Percentiles rank a stretch among this genome's conserved stretches.
Evolutionary conservation across 1,140 invertebrate species (phyloP).

Genomic region (Centruroides sculpturatus): DNA sequence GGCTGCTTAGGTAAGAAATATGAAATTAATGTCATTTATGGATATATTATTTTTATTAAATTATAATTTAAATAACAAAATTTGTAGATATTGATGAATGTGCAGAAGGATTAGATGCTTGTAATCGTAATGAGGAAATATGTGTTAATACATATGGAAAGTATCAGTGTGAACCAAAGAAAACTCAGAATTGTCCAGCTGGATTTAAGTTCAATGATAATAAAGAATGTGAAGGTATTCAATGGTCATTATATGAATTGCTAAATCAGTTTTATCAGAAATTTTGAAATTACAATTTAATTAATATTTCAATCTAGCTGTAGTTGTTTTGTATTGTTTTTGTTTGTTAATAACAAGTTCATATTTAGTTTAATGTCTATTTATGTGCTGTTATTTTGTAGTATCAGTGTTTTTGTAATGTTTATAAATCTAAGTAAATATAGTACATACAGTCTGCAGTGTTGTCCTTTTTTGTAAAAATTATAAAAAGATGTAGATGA

Average conservation of each 20-base stretch:
- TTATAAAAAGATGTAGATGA: constrained; percentile 48
- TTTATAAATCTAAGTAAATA: constrained; percentile 33
- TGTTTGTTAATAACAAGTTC: too few species aligned
- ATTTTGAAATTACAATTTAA: too few species aligned
- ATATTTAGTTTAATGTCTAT: too few species aligned
- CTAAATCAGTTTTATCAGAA: too few species aligned
- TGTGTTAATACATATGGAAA: constrained; percentile 42
- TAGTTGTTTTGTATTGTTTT: too few species aligned
- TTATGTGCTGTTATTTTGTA: constrained; percentile 44
- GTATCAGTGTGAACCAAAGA: constrained; percentile 29
- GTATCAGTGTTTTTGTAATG: constrained; percentile 53
- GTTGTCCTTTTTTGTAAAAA: background rate
- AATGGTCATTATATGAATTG: constrained; percentile 25
- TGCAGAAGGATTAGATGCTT: constrained; percentile 58
- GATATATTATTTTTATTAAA: too few species aligned
- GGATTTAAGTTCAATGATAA: constrained; percentile 24
- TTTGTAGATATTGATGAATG: constrained; percentile 77
- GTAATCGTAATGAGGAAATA: constrained; percentile 37
- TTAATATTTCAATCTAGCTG: too few species aligned
- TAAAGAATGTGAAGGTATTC: constrained; percentile 57
- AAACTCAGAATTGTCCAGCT: constrained; percentile 19
- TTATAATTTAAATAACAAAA: too few species aligned
- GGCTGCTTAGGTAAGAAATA: constrained; percentile 27
- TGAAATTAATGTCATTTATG: too few species aligned
- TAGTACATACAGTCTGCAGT: constrained; percentile 22